Percentiles rank a stretch among this genome's conserved stretches.
phyloP scores from a whole-genome alignment of 2,888 invertebrate genomes.

The Eudemis profundana region DNA sequence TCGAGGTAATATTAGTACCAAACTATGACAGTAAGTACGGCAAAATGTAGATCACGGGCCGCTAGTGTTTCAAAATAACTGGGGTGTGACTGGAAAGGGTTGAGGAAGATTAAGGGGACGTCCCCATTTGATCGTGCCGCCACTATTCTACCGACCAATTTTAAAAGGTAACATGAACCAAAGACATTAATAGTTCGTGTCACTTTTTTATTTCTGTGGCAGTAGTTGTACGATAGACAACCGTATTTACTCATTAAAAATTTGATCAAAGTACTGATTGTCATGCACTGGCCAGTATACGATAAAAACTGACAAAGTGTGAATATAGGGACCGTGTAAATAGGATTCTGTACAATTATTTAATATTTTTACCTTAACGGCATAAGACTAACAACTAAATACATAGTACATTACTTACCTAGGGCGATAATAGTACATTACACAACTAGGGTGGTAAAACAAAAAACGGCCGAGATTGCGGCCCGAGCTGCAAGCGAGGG shows the following conservation, averaged over 20 bases:
- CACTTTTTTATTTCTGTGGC: background rate
- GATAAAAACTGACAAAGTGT: background rate
- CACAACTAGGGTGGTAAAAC: too few relatives aligned
- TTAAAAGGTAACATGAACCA: constrained; percentile 15
- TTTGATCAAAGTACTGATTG: constrained; percentile 38
- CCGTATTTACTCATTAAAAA: constrained; percentile 28
- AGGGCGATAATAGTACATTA: too few relatives aligned
- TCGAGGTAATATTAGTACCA: background rate
- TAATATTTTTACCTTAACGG: background rate
- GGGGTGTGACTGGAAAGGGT: constrained; percentile 78
- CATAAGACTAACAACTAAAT: too few relatives aligned
- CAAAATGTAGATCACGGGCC: constrained; percentile 57
- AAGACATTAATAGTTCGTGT: background rate
- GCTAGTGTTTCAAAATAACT: constrained; percentile 60
- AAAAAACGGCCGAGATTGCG: too few relatives aligned
- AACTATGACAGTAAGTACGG: background rate
- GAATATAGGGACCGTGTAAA: background rate
- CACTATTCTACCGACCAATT: constrained; percentile 21
- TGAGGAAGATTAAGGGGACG: constrained; percentile 71
- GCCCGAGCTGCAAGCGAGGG: too few relatives aligned
- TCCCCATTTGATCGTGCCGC: constrained; percentile 62
- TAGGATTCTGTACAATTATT: background rate
- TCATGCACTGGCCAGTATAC: constrained; percentile 32
- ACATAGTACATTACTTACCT: too few relatives aligned
- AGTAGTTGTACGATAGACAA: constrained; percentile 26